Conservation (phyloP, 2,113 vertebrate genomes). For the Atractosteus spatula region DNA sequence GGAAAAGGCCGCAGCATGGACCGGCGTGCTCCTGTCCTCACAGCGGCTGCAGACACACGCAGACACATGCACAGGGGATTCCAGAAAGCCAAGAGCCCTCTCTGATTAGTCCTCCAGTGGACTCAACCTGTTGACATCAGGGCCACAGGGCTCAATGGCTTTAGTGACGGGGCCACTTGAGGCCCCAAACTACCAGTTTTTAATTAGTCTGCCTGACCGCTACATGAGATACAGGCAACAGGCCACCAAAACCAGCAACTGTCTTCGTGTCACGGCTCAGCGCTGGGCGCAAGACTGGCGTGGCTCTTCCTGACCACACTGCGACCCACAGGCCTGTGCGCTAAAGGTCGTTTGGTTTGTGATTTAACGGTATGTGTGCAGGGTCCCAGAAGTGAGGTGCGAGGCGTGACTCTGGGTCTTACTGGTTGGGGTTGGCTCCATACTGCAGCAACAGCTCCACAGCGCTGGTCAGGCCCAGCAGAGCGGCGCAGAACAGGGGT, state of each 20-base stretch:
- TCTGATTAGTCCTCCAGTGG: no score
- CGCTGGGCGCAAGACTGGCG: no score
- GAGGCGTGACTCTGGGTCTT: constrained; percentile 42
- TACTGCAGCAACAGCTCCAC: constrained; percentile 72
- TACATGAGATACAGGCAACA: neutral
- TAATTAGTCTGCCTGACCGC: no score
- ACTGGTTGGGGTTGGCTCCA: constrained; percentile 78
- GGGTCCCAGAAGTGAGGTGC: neutral
- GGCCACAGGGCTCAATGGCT: no score
- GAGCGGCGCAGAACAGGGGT: constrained; percentile 68
- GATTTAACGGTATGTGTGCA: no score
- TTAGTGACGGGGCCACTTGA: no score
- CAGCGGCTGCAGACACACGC: constrained; percentile 62
- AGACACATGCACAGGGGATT: rapidly evolving
- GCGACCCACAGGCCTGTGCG: no score
- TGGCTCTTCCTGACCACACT: no score
- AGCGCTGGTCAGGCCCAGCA: constrained; percentile 67
- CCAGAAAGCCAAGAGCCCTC: neutral
- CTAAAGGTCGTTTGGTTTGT: no score
- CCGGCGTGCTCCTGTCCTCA: constrained; percentile 75
- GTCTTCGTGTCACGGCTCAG: no score
- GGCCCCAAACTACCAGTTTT: no score
- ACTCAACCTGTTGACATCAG: no score
- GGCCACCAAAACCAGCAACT: neutral
- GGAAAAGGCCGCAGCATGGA: constrained; percentile 82